phyloP scores from a whole-genome alignment of 2,797 vertebrate species.

The Hydrophis major region DNA sequence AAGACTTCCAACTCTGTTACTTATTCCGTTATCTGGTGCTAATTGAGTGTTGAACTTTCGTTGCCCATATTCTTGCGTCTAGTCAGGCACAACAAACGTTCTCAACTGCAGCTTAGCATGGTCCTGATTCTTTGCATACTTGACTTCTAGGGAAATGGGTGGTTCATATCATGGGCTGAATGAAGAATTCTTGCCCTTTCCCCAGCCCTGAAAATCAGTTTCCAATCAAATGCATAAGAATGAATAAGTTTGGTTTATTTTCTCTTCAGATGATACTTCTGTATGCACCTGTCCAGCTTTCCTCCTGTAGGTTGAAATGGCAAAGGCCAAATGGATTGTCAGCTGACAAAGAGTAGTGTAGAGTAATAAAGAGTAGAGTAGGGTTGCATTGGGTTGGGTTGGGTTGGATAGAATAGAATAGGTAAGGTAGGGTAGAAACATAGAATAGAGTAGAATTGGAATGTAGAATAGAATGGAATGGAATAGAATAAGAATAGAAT shows the following conservation, averaged over 20 bases:
- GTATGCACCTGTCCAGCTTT: not conserved
- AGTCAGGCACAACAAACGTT: not conserved
- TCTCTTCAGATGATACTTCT: not conserved
- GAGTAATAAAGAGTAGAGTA: too few species aligned
- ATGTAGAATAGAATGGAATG: rapidly evolving
- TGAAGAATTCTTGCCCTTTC: not conserved
- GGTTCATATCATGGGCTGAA: not conserved
- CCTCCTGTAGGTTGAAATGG: not conserved
- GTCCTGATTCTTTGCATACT: not conserved
- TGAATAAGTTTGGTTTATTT: not conserved
- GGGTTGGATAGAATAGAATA: too few species aligned
- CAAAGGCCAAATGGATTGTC: not conserved
- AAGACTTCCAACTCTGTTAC: not conserved
- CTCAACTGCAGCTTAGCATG: not conserved
- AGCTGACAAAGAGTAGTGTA: not conserved
- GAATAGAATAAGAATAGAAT: too few species aligned
- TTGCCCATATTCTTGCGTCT: not conserved
- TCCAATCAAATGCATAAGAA: not conserved
- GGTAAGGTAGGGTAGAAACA: too few species aligned
- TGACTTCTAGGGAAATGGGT: not conserved
- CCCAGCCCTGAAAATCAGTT: not conserved
- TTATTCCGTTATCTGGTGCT: not conserved
- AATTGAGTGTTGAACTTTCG: not conserved
- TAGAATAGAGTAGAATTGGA: too few species aligned
- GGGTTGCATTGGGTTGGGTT: too few species aligned